These are phyloP conservation scores for Cacatua alba DNA, from an alignment of 2,113 vertebrate species.

Conservation along the genomic window DNA sequence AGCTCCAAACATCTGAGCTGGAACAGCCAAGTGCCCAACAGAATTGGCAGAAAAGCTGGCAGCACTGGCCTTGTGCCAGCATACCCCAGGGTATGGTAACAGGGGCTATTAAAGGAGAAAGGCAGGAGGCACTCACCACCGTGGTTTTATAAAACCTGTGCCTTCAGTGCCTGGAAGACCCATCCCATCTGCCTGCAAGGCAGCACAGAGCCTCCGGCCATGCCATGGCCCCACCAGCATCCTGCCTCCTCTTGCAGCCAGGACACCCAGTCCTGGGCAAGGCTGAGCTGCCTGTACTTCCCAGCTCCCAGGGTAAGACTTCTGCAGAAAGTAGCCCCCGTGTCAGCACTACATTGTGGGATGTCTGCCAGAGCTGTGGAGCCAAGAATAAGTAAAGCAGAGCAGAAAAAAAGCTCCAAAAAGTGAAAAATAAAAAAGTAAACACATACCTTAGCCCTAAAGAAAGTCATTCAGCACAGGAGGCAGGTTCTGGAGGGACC, in stretches of 20 bases:
- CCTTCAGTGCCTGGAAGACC: not conserved
- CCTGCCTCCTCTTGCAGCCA: not conserved
- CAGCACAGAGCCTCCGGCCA: not conserved
- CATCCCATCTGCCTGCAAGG: not conserved
- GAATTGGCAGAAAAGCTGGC: not conserved
- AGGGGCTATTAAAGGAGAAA: not conserved
- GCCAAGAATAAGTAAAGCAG: not conserved
- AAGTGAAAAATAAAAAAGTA: not conserved
- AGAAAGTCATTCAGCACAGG: not conserved
- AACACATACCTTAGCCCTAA: not conserved
- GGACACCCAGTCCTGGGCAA: not conserved
- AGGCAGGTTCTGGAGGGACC: conserved; percentile 25
- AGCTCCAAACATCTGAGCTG: not conserved
- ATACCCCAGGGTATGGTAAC: not conserved
- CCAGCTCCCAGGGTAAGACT: not conserved
- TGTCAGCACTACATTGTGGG: not conserved
- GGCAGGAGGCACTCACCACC: fast-evolving
- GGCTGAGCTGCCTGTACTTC: not conserved
- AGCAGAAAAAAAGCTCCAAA: not conserved
- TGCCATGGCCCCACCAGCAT: not conserved
- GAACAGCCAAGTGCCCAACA: not conserved
- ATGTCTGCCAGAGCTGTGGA: not conserved
- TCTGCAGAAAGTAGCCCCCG: not conserved
- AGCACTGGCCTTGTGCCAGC: not conserved
- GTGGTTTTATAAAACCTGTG: not conserved